Percentiles rank a stretch among this genome's conserved stretches.
phyloP scores from a whole-genome alignment of 2,888 invertebrate genomes.

The Nebria brevicollis region DNA sequence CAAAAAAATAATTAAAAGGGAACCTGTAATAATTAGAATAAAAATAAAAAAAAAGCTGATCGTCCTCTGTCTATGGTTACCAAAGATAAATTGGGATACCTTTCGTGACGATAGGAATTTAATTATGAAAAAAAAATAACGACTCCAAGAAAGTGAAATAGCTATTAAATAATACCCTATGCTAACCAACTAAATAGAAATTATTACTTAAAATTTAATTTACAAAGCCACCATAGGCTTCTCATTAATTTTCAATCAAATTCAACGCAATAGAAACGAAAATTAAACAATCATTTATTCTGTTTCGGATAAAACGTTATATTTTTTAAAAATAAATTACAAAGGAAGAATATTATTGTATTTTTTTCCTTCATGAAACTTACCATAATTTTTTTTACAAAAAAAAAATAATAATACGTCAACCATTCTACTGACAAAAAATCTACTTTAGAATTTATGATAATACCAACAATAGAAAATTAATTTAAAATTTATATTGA shows the following conservation, averaged over 20 bases:
- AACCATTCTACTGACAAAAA: neutral
- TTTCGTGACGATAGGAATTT: constrained; percentile 36
- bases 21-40: constrained; percentile 45
- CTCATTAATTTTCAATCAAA: neutral
- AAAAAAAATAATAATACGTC: neutral
- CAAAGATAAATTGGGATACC: neutral
- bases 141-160: neutral
- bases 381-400: neutral
- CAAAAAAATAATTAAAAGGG: constrained; percentile 26
- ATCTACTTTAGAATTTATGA: neutral
- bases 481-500: neutral
- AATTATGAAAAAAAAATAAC: constrained; percentile 20
- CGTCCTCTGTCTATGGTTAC: too few species aligned
- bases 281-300: neutral
- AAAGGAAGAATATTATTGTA: neutral
- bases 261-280: neutral
- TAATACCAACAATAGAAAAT: neutral
- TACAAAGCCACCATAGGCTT: too few species aligned
- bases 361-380: neutral
- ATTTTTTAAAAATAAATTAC: neutral
- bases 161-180: too few species aligned
- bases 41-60: constrained; percentile 23
- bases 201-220: too few species aligned
- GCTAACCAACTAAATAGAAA: too few species aligned
- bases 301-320: neutral